Conservation (phyloP, 2,888 invertebrate species). For the Crematogaster levior region DNA sequence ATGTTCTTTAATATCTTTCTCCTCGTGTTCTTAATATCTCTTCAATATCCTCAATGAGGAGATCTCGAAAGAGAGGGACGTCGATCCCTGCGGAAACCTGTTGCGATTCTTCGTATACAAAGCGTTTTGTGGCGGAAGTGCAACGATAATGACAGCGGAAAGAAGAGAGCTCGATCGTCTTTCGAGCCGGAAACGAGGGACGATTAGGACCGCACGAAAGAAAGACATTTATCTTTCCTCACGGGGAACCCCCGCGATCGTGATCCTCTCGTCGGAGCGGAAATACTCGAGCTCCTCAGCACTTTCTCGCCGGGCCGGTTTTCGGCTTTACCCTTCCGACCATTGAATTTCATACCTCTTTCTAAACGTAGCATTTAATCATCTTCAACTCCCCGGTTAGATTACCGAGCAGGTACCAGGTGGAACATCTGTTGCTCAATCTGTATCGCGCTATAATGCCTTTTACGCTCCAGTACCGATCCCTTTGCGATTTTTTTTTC, state of each 20-base stretch:
- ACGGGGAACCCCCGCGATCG: slow-evolving; percentile 45
- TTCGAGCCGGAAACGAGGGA: slow-evolving; percentile 72
- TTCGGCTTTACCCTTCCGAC: slow-evolving; percentile 32
- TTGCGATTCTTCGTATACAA: slow-evolving; percentile 37
- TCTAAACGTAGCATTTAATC: slow-evolving; percentile 46
- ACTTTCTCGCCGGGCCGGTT: slow-evolving; percentile 49
- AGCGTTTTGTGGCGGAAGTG: slow-evolving; percentile 64
- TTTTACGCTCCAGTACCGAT: slow-evolving; percentile 36
- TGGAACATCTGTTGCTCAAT: slow-evolving; percentile 53
- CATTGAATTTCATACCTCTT: slow-evolving; percentile 59
- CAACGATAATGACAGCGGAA: slow-evolving; percentile 59
- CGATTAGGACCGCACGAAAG: slow-evolving; percentile 60
- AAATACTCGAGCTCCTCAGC: slow-evolving; percentile 59
- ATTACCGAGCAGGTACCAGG: slow-evolving; percentile 29
- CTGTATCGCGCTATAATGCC: slow-evolving; percentile 43
- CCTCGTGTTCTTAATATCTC: not conserved
- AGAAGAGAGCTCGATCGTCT: slow-evolving; percentile 61
- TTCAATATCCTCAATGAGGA: not conserved
- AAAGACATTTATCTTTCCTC: slow-evolving; percentile 39
- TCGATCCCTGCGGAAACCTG: slow-evolving; percentile 8
- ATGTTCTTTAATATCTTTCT: no score
- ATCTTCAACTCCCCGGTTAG: slow-evolving; percentile 33
- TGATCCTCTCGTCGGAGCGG: slow-evolving; percentile 56
- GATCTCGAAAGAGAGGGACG: not conserved
- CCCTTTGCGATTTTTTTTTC: slow-evolving; percentile 30